Evolutionary conservation across 2,888 invertebrate genomes (phyloP), one percentile per base, ranked within the genome.

Genomic region (Gisinianus flammeolus): DNA sequence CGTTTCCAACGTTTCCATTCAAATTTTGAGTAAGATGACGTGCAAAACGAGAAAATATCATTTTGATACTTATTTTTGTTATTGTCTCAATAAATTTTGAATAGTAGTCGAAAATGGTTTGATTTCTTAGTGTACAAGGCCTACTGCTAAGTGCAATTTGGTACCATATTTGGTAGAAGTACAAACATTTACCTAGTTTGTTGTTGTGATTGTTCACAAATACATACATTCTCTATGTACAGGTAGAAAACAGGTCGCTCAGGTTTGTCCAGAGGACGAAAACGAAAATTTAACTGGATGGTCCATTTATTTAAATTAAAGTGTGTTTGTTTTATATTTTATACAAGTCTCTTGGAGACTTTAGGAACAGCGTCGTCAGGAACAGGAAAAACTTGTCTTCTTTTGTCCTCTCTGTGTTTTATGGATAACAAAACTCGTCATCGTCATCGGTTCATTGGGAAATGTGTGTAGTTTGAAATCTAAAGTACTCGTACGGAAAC

Each of bases 241-340:
- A n/a, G 54, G 4, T 54, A n/a, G n/a, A n/a, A 54, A 54, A 54
- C 54, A 54, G 54, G 54, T 54, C 54, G 54, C n/a, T 54, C 54
- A 54, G n/a, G 54, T 54, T 54, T 54, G 54, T 54, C n/a, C 54
- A 54, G 54, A n/a, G 19, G 54, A n/a, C 54, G 4, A 4, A 54
- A n/a, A 54, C 16, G 19, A 54, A 54, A 54, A 54, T 16, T 12
- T n/a, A n/a, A 54, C 54, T 44, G 44, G 44, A 54, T 54, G 54
- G 19, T n/a, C 54, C 54, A 54, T 54, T 54, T 54, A 54, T 54
- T 54, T 54, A n/a, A 44, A 19, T 44, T 44, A 44, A 44, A 44
- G 19, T 35, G 5, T 44, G 44, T 44, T 4, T 2, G 19, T 44
- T 19, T 44, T 44, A 16, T 44, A 16, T 44, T 4, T 44, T 12